Percentiles rank a stretch among this genome's conserved stretches.
phyloP scores from a whole-genome alignment of 2,888 invertebrate genomes.

The Microctonus aethiopoides region DNA sequence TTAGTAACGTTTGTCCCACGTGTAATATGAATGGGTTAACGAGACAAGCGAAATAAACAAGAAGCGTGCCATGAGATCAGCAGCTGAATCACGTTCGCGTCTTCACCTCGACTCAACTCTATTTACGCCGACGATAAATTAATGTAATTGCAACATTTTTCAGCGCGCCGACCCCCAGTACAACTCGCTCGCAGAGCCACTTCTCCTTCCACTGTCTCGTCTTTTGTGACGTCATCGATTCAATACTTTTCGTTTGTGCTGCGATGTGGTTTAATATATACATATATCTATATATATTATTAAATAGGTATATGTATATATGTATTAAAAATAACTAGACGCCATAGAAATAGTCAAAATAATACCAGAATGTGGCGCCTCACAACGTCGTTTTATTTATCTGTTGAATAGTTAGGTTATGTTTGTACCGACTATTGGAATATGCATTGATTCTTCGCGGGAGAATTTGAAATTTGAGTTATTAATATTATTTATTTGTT shows the following conservation, averaged over 20 bases:
- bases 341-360: not conserved
- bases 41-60: conserved; percentile 13
- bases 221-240: conserved; percentile 67
- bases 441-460: too few species aligned
- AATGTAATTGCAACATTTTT: conserved; percentile 61
- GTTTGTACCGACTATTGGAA: too few species aligned
- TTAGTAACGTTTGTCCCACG: conserved; percentile 14
- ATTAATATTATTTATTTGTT: too few species aligned
- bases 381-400: not conserved
- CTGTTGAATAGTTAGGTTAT: too few species aligned
- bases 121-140: conserved; percentile 56
- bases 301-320: not conserved
- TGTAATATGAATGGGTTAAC: conserved; percentile 27
- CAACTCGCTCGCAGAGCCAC: conserved; percentile 47
- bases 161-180: conserved; percentile 49
- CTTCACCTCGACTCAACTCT: conserved; percentile 43
- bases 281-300: not conserved
- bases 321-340: not conserved
- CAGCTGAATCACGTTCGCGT: conserved; percentile 31
- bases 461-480: too few species aligned
- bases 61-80: conserved; percentile 31
- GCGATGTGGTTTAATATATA: conserved; percentile 5
- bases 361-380: not conserved
- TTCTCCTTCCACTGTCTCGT: conserved; percentile 58
- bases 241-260: conserved; percentile 63